Base-by-base conservation (phyloP, 2,888 invertebrate species). In the Thymelicus lineola region DNA sequence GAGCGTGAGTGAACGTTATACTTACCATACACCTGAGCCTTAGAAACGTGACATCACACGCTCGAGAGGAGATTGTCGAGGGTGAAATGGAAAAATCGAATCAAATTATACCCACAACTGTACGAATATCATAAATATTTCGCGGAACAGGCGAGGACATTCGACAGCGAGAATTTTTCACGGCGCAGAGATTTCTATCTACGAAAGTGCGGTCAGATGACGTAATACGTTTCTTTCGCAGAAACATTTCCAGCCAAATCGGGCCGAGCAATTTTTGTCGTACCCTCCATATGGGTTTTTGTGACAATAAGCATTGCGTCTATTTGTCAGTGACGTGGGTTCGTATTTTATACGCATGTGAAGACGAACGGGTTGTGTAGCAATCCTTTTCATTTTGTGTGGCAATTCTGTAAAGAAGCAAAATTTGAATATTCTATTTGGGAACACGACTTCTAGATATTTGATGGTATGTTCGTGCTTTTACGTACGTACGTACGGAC, bases 241-340 rank as follows among this genome's bases (percentile, higher is more conserved):
- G 46, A 68, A 66, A 59, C 20, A 66, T 62, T 68, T 62, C 55
- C 55, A 46, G 64, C 50, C 67, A 67, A 64, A 64, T 67, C 67
- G 64, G 15, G 46, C 48, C 45, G 59, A 46, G 55, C 63, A 70
- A 48, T 66, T 72, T 70, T 70, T 69, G 59, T 61, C 55, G 63
- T 53, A 66, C 66, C 66, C 42, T 64, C 50, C 63, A 60, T 66
- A 72, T 72, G 66, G 70, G 70, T 72, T 72, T 64, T 72, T 72
- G 59, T 45, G 68, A 70, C 66, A 72, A 71, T 67, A 71, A 71
- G 67, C 59, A 45, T 36, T 50, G 62, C 71, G 67, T 65, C 68
- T 68, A 67, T 67, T 62, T 68, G 68, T 68, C 61, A 68, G 68
- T 68, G 68, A 68, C 61, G 61, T 67, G 60, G 61, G 55, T 55